Evolutionary conservation across 2,797 vertebrate genomes (phyloP).

Genomic region (Tangara arthus): DNA sequence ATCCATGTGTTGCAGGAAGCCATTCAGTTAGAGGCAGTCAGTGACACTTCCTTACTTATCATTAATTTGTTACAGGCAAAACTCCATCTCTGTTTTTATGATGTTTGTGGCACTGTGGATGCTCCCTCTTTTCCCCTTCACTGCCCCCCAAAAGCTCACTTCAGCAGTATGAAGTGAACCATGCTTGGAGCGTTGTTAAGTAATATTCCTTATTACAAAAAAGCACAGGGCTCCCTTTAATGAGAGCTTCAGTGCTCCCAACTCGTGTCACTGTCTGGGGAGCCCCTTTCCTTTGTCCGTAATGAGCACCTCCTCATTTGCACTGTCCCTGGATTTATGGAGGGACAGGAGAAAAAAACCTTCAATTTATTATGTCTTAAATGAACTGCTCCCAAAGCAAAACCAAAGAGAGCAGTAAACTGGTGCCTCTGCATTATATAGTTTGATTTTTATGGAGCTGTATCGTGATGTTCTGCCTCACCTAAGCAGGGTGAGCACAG

Average conservation of each 20-base stretch:
- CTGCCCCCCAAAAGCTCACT: constrained; percentile 47
- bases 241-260: constrained; percentile 58
- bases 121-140: constrained; percentile 4
- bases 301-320: constrained; percentile 78
- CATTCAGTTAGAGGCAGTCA: constrained; percentile 19
- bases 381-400: constrained; percentile 75
- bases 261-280: constrained; percentile 49
- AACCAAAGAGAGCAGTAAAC: constrained; percentile 69
- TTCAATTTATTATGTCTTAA: constrained; percentile 75
- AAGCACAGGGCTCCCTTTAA: constrained; percentile 62
- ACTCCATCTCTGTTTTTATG: constrained; percentile 45
- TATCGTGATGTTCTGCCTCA: constrained; percentile 22
- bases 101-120: constrained; percentile 25
- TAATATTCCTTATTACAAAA: constrained; percentile 56
- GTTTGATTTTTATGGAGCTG: constrained; percentile 64
- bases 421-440: constrained; percentile 10
- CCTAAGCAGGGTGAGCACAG: constrained; percentile 27
- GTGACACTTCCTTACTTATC: constrained; percentile 33
- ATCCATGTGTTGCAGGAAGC: constrained; percentile 32
- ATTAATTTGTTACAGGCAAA: constrained; percentile 46
- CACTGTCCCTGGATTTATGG: constrained; percentile 73
- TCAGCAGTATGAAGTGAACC: constrained; percentile 46
- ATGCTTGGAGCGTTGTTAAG: constrained; percentile 42
- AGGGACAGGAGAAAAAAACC: constrained; percentile 32
- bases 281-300: constrained; percentile 62